Evolutionary conservation across 2,113 vertebrate genomes (phyloP), one percentile per base, ranked within the genome.

Genomic region (Poicephalus gulielmi): DNA sequence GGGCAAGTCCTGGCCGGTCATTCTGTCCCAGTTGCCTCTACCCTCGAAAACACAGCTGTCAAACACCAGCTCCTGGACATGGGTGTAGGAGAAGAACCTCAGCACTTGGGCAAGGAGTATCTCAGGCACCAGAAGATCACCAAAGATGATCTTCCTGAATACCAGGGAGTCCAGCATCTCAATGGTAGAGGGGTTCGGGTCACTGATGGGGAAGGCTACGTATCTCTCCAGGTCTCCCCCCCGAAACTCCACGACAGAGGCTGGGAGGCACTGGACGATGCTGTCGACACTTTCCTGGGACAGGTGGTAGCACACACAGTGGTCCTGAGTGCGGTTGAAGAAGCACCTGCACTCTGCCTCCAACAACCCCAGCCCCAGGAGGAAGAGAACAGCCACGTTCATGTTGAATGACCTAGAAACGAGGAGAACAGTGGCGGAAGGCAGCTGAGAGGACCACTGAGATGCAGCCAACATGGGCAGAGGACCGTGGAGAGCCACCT

Each of bases 241-340:
- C 14, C 25, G 35, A 8, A 98, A 95, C 94, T 98, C 96, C 87
- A 98, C 95, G 0, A 95, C 89, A 0, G 84, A 24, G 3, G 98
- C 98, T 4, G 52, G 4, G 2, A 96, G 4, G 69, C 98, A 98
- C 31, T 94, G 84, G 5, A 96, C 20, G 53, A 97, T 63, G 66
- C 86, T 96, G 80, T 69, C 17, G 1, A 69, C 0, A 0, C 84
- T 97, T 33, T 96, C 16, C 46, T 94, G 27, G 1, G 90, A 74
- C 22, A 97, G 93, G 74, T 76, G 96, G 81, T 97, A 97, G 96
- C 98, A 98, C 70, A 70, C n/a, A 31, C 98, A 98, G 49, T 20
- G 81, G 18, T 91, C 70, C 68, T 86, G 25, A 6, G 83, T 47
- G 57, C 80, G 82, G n/a, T 73, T 89, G 55, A 97, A 95, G 70